phyloP scores from a whole-genome alignment of 1,140 invertebrate species.

The Pararge aegeria region DNA sequence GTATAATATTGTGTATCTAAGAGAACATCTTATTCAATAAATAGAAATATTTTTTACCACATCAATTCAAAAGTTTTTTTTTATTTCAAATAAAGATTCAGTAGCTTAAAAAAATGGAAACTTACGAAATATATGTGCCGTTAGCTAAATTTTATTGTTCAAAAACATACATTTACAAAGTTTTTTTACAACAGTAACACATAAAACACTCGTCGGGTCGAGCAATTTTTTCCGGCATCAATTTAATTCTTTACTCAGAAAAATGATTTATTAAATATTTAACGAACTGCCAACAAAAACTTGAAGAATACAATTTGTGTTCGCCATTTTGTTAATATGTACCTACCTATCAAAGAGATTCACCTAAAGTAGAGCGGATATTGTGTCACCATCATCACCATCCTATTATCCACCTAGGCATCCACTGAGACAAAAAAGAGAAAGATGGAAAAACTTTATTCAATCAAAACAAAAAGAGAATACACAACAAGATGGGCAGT shows the following conservation, averaged over 20 bases:
- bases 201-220: neutral
- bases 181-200: constrained; percentile 10
- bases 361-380: neutral
- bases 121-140: neutral
- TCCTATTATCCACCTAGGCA: too few species aligned
- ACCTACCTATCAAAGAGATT: neutral
- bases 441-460: too few species aligned
- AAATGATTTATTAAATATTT: constrained; percentile 25
- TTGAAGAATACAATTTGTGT: neutral
- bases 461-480: too few species aligned
- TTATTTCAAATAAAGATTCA: too few species aligned
- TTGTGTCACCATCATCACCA: too few species aligned
- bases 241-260: constrained; percentile 22
- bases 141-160: neutral
- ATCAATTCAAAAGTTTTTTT: too few species aligned
- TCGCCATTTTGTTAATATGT: constrained; percentile 3
- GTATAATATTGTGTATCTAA: too few species aligned
- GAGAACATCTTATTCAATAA: too few species aligned
- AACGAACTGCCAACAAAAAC: constrained; percentile 24
- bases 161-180: constrained; percentile 4
- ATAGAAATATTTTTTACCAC: too few species aligned
- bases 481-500: too few species aligned
- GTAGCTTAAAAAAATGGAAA: too few species aligned
- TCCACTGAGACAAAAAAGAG: too few species aligned
- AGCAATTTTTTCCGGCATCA: constrained; percentile 12